phyloP scores from a whole-genome alignment of 1,140 invertebrate species.

The Meloidogyne exigua region DNA sequence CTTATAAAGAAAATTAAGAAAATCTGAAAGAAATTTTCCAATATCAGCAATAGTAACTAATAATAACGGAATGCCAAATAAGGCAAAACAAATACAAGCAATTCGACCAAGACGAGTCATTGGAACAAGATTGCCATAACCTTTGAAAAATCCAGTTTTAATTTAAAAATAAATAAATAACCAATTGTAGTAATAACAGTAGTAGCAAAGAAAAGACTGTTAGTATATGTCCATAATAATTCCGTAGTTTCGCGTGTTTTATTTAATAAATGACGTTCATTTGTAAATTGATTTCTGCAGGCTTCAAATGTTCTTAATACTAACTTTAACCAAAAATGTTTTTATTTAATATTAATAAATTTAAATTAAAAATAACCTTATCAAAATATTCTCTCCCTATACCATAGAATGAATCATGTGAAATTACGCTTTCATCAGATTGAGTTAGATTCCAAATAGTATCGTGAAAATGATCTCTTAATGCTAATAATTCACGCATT shows the following conservation, averaged over 20 bases:
- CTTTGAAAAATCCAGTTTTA: conserved; percentile 63
- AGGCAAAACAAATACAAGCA: conserved; percentile 68
- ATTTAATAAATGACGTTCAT: conserved; percentile 59
- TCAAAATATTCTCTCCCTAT: conserved; percentile 63
- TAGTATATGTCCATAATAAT: conserved; percentile 60
- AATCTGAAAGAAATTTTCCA: conserved; percentile 64
- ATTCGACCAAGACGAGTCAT: conserved; percentile 66
- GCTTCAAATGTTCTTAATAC: conserved; percentile 45
- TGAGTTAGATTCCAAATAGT: conserved; percentile 64
- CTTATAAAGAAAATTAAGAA: conserved; percentile 54
- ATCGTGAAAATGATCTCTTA: conserved; percentile 58
- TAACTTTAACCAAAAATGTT: not conserved
- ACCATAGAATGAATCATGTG: conserved; percentile 58
- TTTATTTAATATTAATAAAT: not conserved
- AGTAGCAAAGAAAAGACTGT: conserved; percentile 63
- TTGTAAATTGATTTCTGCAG: conserved; percentile 62
- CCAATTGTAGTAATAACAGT: conserved; percentile 64
- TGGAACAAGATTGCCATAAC: conserved; percentile 67
- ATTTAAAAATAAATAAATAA: conserved; percentile 29
- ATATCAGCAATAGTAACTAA: conserved; percentile 67
- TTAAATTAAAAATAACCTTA: conserved; percentile 35
- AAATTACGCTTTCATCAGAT: conserved; percentile 53
- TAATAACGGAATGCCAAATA: conserved; percentile 68
- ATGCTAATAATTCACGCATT: conserved; percentile 53
- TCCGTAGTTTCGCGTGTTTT: conserved; percentile 53